These are phyloP conservation scores for Corythoichthys intestinalis DNA, from an alignment of 2,113 vertebrate genomes.

Conservation along the genomic window DNA sequence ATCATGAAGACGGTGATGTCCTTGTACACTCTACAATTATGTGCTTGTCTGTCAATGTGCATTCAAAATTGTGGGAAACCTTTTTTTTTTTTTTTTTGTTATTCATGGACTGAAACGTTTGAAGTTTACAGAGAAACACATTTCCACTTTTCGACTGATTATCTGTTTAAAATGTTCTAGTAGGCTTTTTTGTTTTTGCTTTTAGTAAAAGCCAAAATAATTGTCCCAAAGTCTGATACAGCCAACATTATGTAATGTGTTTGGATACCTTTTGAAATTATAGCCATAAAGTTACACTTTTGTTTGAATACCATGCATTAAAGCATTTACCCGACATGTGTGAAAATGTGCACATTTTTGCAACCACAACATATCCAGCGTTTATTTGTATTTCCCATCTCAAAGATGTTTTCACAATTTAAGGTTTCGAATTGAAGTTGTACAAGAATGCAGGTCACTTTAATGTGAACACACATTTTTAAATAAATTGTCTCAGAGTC, in stretches of 20 bases:
- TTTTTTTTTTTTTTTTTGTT: no score
- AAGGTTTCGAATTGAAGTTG: neutral
- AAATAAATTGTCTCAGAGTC: neutral
- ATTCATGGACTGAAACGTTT: no score
- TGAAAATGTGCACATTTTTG: neutral
- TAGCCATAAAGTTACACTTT: neutral
- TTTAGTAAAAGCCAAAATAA: neutral
- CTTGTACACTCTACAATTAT: no score
- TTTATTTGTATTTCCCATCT: neutral
- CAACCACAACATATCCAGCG: no score
- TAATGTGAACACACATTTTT: neutral
- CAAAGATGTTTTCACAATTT: neutral
- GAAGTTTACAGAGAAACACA: no score
- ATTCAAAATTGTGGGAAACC: no score
- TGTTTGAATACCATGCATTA: neutral
- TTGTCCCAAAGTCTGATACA: neutral
- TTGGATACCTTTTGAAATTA: neutral
- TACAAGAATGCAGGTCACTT: neutral
- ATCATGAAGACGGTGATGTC: no score
- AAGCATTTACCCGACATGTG: neutral
- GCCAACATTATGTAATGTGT: neutral
- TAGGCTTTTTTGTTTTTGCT: neutral
- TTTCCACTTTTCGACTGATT: no score
- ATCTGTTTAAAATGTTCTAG: neutral
- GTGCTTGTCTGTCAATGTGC: no score